phyloP scores from a whole-genome alignment of 2,113 vertebrate genomes.

The Oplegnathus fasciatus region DNA sequence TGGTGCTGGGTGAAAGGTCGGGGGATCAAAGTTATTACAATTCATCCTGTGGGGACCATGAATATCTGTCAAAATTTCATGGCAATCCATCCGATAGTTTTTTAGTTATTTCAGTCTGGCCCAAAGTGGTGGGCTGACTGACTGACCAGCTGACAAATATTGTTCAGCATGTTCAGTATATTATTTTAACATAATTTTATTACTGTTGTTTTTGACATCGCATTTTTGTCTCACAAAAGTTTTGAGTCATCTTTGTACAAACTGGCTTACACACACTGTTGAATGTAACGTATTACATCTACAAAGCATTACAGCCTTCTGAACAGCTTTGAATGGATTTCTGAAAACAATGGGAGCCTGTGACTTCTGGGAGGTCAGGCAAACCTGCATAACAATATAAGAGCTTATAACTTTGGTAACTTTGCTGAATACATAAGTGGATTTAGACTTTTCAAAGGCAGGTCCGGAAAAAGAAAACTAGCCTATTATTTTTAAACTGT shows the following conservation, averaged over 20 bases:
- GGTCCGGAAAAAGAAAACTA: neutral
- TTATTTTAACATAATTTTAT: neutral
- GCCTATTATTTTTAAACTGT: neutral
- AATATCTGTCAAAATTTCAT: neutral
- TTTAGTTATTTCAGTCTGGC: neutral
- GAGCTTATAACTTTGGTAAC: conserved; percentile 29
- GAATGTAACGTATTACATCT: conserved; percentile 15
- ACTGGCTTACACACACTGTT: conserved; percentile 11
- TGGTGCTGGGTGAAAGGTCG: no score
- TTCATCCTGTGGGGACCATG: no score
- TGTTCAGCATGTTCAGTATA: no score
- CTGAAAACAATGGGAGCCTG: conserved; percentile 62
- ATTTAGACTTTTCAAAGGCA: conserved; percentile 48
- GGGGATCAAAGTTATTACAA: no score
- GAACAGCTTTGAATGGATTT: conserved; percentile 60
- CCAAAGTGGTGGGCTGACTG: neutral
- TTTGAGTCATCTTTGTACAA: neutral
- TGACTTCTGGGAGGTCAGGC: conserved; percentile 52
- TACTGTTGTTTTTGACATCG: neutral
- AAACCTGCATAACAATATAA: conserved; percentile 21
- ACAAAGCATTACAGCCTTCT: conserved; percentile 26
- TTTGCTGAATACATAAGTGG: conserved; percentile 31
- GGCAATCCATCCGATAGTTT: neutral
- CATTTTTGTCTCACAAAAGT: neutral
- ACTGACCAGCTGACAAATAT: neutral